Conservation (phyloP, 23 tunicate genomes). For the Ascidia mentula region DNA sequence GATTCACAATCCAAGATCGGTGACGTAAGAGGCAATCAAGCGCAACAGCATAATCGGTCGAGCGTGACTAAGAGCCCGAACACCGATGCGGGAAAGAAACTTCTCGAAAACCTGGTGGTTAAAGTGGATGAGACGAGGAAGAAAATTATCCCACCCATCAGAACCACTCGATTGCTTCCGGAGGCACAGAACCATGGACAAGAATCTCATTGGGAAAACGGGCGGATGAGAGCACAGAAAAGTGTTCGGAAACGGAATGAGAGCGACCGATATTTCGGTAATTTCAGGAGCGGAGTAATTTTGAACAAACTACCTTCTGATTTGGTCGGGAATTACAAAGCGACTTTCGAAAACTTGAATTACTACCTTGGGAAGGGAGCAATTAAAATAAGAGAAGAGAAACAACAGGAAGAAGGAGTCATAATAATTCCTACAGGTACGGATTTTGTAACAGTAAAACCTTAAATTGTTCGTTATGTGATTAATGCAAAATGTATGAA, state of each 20-base stretch:
- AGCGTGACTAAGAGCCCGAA: slow-evolving; percentile 1
- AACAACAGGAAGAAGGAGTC: not conserved
- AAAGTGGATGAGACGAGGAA: slow-evolving; percentile 4
- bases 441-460: not conserved
- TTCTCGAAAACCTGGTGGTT: slow-evolving; percentile 11
- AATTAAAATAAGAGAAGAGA: not conserved
- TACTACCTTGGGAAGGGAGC: slow-evolving; percentile 20
- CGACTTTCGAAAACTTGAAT: slow-evolving; percentile 33
- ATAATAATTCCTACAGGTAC: slow-evolving; percentile 50
- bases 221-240: slow-evolving; percentile 18
- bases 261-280: slow-evolving; percentile 28
- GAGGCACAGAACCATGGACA: not conserved
- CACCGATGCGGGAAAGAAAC: slow-evolving; percentile 15
- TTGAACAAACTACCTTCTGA: slow-evolving; percentile 59
- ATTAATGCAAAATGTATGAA: not conserved
- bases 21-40: slow-evolving; percentile 7
- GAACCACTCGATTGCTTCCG: not conserved
- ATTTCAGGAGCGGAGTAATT: slow-evolving; percentile 20
- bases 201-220: slow-evolving; percentile 35
- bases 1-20: not conserved
- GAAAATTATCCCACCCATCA: slow-evolving; percentile 1
- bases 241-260: slow-evolving; percentile 21
- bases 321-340: slow-evolving; percentile 40
- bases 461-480: not conserved
- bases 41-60: not conserved